Percentiles rank a stretch among this genome's conserved stretches.
Conservation (phyloP, 2,113 vertebrate genomes). For the Petrocephalus microphthalmus region DNA sequence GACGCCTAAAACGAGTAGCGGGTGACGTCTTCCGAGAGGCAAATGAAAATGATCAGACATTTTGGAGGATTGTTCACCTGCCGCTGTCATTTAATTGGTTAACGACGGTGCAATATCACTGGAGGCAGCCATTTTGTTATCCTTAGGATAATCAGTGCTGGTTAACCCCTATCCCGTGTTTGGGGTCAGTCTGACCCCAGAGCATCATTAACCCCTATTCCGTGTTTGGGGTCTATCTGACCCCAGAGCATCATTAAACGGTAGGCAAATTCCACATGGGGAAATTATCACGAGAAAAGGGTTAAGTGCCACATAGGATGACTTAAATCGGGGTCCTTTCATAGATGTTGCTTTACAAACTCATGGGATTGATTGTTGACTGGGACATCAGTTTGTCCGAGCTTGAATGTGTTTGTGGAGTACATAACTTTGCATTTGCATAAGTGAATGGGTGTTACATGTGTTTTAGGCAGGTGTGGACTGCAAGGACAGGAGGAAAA, state of each 20-base stretch:
- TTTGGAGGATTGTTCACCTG: neutral
- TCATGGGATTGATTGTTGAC: neutral
- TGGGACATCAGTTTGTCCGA: neutral
- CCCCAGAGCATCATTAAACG: too few species aligned
- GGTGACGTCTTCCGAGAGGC: neutral
- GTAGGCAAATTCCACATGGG: too few species aligned
- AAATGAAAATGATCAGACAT: neutral
- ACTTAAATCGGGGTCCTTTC: neutral
- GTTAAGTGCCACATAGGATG: neutral
- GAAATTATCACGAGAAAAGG: too few species aligned
- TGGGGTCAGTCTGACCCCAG: too few species aligned
- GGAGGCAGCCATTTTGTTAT: neutral
- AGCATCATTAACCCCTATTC: too few species aligned
- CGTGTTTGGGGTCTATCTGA: too few species aligned
- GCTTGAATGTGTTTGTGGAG: neutral
- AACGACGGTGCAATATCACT: neutral
- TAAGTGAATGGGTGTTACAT: neutral
- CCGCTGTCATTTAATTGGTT: neutral
- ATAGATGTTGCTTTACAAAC: neutral
- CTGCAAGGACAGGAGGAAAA: too few species aligned
- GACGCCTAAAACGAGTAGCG: neutral
- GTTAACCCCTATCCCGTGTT: too few species aligned
- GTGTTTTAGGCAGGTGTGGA: neutral
- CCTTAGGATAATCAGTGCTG: neutral
- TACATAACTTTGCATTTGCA: neutral